phyloP scores from a whole-genome alignment of 2,113 vertebrate species.

The Procapra przewalskii region DNA sequence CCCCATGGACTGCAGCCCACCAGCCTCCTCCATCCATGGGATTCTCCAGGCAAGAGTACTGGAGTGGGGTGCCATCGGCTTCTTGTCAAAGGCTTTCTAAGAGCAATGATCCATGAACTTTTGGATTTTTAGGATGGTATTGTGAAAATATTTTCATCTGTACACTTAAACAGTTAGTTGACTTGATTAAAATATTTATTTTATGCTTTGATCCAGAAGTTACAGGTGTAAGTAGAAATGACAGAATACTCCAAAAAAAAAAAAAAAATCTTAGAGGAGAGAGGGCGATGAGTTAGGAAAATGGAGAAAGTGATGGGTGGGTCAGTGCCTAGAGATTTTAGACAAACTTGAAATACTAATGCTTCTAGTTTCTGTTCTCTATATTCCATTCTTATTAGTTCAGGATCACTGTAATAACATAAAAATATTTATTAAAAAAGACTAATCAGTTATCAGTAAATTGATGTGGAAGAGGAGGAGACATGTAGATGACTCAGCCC shows the following conservation, averaged over 20 bases:
- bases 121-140: not conserved
- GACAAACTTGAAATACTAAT: not conserved
- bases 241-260: not conserved
- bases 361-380: not conserved
- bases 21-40: too few relatives aligned
- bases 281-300: not conserved
- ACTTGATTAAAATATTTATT: conserved; percentile 13
- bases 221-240: not conserved
- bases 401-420: not conserved
- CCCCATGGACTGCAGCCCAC: too few relatives aligned
- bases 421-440: not conserved
- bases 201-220: not conserved
- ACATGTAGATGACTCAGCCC: not conserved
- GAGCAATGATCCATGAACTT: conserved; percentile 14
- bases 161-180: not conserved
- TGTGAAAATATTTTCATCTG: conserved; percentile 6
- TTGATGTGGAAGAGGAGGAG: not conserved
- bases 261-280: not conserved
- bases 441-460: not conserved
- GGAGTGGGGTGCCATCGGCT: too few relatives aligned
- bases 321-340: not conserved
- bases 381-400: not conserved
- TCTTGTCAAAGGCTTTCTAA: conserved; percentile 13
- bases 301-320: not conserved
- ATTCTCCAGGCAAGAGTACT: too few relatives aligned